A percentile compares a stretch with the other conserved stretches of the same genome.
phyloP scores from a whole-genome alignment of 2,797 vertebrate species.

The Rhynchotus rufescens region DNA sequence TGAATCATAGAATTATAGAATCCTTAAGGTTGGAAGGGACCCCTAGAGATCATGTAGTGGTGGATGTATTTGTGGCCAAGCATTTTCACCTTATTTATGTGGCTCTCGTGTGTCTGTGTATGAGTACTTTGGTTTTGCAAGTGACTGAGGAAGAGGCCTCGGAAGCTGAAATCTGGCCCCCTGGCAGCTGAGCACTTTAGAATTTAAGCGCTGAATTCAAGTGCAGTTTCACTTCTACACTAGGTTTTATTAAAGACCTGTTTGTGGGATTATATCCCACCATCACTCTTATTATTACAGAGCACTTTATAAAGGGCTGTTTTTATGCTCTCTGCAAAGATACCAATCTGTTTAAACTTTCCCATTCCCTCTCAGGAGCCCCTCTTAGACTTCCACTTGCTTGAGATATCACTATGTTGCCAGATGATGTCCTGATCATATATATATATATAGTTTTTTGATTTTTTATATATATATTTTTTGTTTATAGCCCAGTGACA shows the following conservation, averaged over 20 bases:
- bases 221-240: background rate
- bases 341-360: background rate
- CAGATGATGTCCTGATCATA: background rate
- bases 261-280: background rate
- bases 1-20: too few relatives aligned
- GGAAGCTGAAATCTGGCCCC: background rate
- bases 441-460: background rate
- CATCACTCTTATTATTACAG: background rate
- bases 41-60: background rate
- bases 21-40: too few relatives aligned
- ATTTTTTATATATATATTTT: background rate
- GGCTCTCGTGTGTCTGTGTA: background rate
- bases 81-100: background rate
- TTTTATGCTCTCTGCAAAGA: background rate
- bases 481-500: background rate
- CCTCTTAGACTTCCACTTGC: background rate
- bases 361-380: background rate
- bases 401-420: background rate
- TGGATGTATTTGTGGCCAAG: background rate
- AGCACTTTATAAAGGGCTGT: background rate
- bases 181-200: constrained; percentile 8
- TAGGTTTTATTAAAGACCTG: background rate
- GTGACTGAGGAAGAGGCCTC: constrained; percentile 33
- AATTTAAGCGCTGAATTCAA: constrained; percentile 33
- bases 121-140: constrained; percentile 11